These are phyloP conservation scores for Thomomys bottae DNA, from an alignment of 2,113 vertebrate genomes.

Conservation along the genomic window DNA sequence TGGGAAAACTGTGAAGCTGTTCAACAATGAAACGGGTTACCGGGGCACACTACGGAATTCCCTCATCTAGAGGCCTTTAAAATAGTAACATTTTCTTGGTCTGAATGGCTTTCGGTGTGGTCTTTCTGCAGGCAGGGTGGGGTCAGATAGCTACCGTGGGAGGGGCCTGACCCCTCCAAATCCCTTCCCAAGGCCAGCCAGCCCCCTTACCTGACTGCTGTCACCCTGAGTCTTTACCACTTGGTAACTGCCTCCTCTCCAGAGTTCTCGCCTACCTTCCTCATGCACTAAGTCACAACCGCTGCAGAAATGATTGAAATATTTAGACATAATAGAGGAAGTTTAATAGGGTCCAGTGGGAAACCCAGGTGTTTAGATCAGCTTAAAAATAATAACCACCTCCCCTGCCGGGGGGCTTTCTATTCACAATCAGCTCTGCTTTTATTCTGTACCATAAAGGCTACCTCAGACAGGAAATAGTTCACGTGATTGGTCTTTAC, in stretches of 20 bases:
- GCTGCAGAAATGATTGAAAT: slow-evolving; percentile 88
- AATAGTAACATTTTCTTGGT: slow-evolving; percentile 64
- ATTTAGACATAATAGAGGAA: slow-evolving; percentile 89
- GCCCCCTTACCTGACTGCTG: slow-evolving; percentile 37
- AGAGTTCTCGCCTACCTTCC: slow-evolving; percentile 78
- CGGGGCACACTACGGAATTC: slow-evolving; percentile 68
- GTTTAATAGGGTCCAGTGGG: slow-evolving; percentile 90
- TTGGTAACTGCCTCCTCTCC: slow-evolving; percentile 72
- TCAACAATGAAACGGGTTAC: slow-evolving; percentile 71
- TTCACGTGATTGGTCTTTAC: slow-evolving; percentile 94
- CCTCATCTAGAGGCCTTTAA: slow-evolving; percentile 48
- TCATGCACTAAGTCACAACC: slow-evolving; percentile 85
- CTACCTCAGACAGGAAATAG: slow-evolving; percentile 94
- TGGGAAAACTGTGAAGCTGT: slow-evolving; percentile 41
- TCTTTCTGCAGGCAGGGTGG: slow-evolving; percentile 45
- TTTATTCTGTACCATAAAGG: slow-evolving; percentile 91
- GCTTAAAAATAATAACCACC: slow-evolving; percentile 92
- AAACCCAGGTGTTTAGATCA: slow-evolving; percentile 93
- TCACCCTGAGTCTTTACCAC: slow-evolving; percentile 76
- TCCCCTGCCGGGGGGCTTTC: slow-evolving; percentile 87
- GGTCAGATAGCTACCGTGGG: slow-evolving; percentile 33
- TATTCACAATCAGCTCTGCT: slow-evolving; percentile 89
- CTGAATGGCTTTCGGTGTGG: slow-evolving; percentile 71
- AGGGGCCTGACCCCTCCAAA: slow-evolving; percentile 52
- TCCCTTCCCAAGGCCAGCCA: slow-evolving; percentile 24